A percentile compares a stretch with the other conserved stretches of the same genome.
Conservation (phyloP, 2,888 invertebrate genomes). For the Spilarctia lutea region DNA sequence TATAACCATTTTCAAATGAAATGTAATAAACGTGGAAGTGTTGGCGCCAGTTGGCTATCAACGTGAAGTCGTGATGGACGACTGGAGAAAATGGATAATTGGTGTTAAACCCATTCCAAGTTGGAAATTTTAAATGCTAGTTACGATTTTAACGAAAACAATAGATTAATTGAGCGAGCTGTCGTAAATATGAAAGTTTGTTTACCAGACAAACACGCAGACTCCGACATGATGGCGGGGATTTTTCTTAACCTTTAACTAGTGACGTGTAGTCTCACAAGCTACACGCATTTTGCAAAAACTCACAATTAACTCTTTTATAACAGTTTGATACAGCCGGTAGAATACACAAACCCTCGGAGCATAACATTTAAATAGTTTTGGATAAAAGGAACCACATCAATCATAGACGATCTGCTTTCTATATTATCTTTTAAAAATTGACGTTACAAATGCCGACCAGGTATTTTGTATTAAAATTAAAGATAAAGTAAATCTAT, state of each 20-base stretch:
- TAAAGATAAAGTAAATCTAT: too few relatives aligned
- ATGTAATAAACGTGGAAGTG: slow-evolving; percentile 22
- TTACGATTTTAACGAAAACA: slow-evolving; percentile 31
- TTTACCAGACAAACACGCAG: slow-evolving; percentile 20
- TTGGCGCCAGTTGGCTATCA: slow-evolving; percentile 28
- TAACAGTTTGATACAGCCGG: neutral
- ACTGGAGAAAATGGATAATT: slow-evolving; percentile 30
- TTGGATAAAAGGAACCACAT: neutral
- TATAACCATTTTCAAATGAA: slow-evolving; percentile 24
- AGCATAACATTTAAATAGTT: neutral
- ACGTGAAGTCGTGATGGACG: slow-evolving; percentile 18
- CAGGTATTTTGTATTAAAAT: too few relatives aligned
- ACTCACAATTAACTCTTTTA: too few relatives aligned
- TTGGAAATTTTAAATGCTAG: slow-evolving; percentile 23
- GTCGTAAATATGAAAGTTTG: slow-evolving; percentile 26
- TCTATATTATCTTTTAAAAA: neutral
- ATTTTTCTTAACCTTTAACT: too few relatives aligned
- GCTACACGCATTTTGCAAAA: too few relatives aligned
- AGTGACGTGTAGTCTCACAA: too few relatives aligned
- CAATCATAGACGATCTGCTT: neutral
- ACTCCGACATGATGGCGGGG: neutral
- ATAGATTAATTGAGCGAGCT: slow-evolving; percentile 23
- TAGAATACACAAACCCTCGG: neutral
- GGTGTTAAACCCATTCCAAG: slow-evolving; percentile 21
- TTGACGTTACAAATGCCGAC: too few relatives aligned